Evolutionary conservation across 2,797 vertebrate genomes (phyloP), one percentile per base, ranked within the genome.

Genomic region (Sibirionetta formosa): DNA sequence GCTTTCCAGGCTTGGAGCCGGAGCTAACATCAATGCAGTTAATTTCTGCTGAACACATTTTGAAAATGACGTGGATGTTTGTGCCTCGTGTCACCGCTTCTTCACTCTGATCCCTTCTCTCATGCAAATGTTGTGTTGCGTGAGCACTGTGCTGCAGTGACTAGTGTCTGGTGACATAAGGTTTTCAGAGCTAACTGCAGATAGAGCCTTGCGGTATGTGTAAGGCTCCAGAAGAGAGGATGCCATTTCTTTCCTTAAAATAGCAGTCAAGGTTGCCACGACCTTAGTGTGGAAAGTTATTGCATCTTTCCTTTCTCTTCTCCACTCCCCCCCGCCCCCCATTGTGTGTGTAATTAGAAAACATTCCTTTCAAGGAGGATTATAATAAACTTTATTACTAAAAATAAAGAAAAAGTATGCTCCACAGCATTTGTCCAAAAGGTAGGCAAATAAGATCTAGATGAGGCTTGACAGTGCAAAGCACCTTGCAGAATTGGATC

Each of bases 201-300:
- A 35, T 14, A 71, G 65, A 73, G 50, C 29, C 26, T 66, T 51
- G 50, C 42, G 50, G 22, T 68, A 44, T 22, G 11, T 40, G 11
- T 68, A 51, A 89, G 38, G 50, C 48, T 57, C 10, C 22, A 70
- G 53, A 83, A 94, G 63, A 73, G 79, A 58, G n/a, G 63, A n/a
- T 71, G 66, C 48, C 7, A 7, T 20, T 56, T 81, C 65, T 91
- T 58, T 78, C 27, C 38, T 64, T 88, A 58, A 73, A 82, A 70
- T 42, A 85, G 31, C 16, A 18, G 53, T 92, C 85, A 91, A 92
- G 82, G 83, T 95, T 96, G 57, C 38, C 7, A 2, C 56, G 82
- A 94, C 81, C 56, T 86, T 88, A 86, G 16, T 13, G 17, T 76
- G 58, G 78, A 51, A 77, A 90, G 33, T 76, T 73, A 35, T 0